A percentile compares a stretch with the other conserved stretches of the same genome.
phyloP scores from a whole-genome alignment of 2,888 invertebrate genomes.

The Eulithis testata region DNA sequence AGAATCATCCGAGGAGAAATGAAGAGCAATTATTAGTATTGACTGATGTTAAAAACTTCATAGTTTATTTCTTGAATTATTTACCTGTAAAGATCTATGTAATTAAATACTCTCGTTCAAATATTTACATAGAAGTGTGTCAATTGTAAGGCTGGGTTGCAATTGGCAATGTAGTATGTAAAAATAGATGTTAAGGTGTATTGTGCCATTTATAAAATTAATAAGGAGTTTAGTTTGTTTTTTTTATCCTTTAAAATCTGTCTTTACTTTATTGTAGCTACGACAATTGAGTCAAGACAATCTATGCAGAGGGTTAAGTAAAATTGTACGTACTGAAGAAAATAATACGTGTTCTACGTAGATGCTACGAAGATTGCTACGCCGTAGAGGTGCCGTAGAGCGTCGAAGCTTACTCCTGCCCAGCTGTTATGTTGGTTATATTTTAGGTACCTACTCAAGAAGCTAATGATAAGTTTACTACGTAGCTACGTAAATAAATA shows the following conservation, averaged over 20 bases:
- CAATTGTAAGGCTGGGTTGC: slow-evolving; percentile 82
- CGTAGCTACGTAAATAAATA: too few relatives aligned
- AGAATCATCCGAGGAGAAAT: slow-evolving; percentile 65
- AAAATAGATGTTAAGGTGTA: slow-evolving; percentile 61
- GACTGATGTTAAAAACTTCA: slow-evolving; percentile 61
- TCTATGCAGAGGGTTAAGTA: too few relatives aligned
- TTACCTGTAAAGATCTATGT: slow-evolving; percentile 44
- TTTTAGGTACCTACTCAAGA: too few relatives aligned
- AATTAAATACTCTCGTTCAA: slow-evolving; percentile 60
- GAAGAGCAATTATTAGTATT: slow-evolving; percentile 51
- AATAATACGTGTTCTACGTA: background rate
- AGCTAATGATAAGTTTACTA: too few relatives aligned
- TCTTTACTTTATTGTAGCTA: too few relatives aligned
- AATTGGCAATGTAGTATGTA: slow-evolving; percentile 68
- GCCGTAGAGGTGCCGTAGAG: background rate
- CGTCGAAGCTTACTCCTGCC: too few relatives aligned
- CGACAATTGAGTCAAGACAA: too few relatives aligned
- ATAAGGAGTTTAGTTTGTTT: slow-evolving; percentile 35
- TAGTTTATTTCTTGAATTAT: slow-evolving; percentile 38
- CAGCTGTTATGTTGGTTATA: too few relatives aligned
- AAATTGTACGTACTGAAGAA: too few relatives aligned
- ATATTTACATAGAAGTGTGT: slow-evolving; percentile 52
- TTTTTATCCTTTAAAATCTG: slow-evolving; percentile 1
- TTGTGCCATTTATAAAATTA: slow-evolving; percentile 63
- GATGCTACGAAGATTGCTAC: slow-evolving; percentile 7